These are phyloP conservation scores for Acanthoscelides obtectus DNA, from an alignment of 2,888 invertebrate genomes.

Conservation along the genomic window DNA sequence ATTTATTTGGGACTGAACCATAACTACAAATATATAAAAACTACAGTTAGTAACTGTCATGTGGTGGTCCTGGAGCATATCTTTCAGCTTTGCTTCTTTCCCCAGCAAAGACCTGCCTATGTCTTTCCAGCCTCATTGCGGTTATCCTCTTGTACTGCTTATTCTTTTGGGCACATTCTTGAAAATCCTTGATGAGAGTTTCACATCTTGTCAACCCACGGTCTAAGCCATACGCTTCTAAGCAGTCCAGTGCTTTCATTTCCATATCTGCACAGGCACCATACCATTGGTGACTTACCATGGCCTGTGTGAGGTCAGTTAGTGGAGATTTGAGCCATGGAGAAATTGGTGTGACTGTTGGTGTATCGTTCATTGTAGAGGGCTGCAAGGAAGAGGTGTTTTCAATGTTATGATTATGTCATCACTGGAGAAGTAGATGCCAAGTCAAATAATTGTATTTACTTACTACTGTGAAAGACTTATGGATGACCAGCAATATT, in stretches of 20 bases:
- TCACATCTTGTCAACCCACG: slow-evolving; percentile 60
- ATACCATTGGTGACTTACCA: slow-evolving; percentile 61
- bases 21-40: background rate
- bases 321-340: slow-evolving; percentile 60
- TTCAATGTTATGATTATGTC: background rate
- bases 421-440: background rate
- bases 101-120: slow-evolving; percentile 56
- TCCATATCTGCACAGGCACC: slow-evolving; percentile 65
- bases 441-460: too few species aligned
- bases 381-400: background rate
- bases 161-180: slow-evolving; percentile 60
- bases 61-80: slow-evolving; percentile 52
- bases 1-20: slow-evolving; percentile 3
- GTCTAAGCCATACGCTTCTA: slow-evolving; percentile 76
- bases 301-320: slow-evolving; percentile 64
- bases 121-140: slow-evolving; percentile 60
- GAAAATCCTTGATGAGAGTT: slow-evolving; percentile 60
- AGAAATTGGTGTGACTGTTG: background rate
- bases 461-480: too few species aligned
- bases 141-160: slow-evolving; percentile 59
- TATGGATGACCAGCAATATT: background rate
- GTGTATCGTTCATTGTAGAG: too few species aligned
- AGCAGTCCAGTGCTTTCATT: slow-evolving; percentile 67
- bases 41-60: slow-evolving; percentile 54
- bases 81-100: slow-evolving; percentile 53